Percentiles rank a stretch among this genome's conserved stretches.
Conservation (phyloP, 2,797 vertebrate species). For the Bucorvus abyssinicus region DNA sequence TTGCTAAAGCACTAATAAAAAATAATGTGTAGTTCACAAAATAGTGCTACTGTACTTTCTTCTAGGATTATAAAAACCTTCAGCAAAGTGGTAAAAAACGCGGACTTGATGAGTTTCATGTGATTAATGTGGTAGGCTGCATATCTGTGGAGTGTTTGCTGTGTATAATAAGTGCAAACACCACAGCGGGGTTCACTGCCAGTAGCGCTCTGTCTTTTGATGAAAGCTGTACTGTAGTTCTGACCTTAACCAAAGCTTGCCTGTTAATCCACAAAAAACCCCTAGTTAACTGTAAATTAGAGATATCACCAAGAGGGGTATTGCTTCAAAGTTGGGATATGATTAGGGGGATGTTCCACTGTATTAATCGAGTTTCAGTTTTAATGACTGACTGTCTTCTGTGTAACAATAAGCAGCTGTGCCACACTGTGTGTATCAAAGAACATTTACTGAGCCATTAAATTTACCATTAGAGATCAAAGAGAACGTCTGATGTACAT, state of each 20-base stretch:
- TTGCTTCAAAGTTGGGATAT: conserved; percentile 47
- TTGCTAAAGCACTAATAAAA: neutral
- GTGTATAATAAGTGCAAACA: neutral
- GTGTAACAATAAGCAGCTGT: conserved; percentile 51
- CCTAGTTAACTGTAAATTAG: conserved; percentile 41
- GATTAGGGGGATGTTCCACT: conserved; percentile 44
- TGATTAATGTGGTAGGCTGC: neutral
- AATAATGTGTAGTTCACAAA: neutral
- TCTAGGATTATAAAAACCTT: neutral
- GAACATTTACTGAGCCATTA: conserved; percentile 35
- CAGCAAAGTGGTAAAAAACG: neutral
- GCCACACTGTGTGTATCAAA: conserved; percentile 39
- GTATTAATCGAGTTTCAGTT: conserved; percentile 48
- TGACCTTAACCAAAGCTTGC: conserved; percentile 7
- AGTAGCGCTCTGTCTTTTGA: neutral
- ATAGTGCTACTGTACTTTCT: neutral
- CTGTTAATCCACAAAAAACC: neutral
- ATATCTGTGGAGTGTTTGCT: neutral
- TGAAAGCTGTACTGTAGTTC: conserved; percentile 18
- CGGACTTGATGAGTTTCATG: neutral
- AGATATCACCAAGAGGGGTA: neutral
- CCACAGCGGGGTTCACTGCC: neutral
- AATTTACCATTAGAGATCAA: conserved; percentile 63
- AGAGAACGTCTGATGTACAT: conserved; percentile 2
- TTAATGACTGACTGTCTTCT: conserved; percentile 57